Percentiles rank a stretch among this genome's conserved stretches.
phyloP scores from a whole-genome alignment of 2,797 vertebrate genomes.

The Cryptoprocta ferox region DNA sequence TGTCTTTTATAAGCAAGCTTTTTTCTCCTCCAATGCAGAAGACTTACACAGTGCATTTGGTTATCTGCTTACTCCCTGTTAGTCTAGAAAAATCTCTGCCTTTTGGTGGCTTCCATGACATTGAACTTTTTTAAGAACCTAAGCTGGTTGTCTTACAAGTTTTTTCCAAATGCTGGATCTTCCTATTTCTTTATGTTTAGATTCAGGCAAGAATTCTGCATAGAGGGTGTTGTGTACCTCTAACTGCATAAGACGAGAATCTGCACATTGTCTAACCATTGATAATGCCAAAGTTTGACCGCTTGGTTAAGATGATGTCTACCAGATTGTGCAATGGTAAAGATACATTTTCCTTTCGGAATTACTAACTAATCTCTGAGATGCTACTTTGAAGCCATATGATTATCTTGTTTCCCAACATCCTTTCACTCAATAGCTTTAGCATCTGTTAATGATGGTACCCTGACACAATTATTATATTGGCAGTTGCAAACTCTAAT shows the following conservation, averaged over 20 bases:
- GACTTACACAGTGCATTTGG: neutral
- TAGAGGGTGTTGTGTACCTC: neutral
- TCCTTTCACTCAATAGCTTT: neutral
- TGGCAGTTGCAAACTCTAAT: neutral
- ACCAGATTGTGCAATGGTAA: neutral
- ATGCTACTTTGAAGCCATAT: neutral
- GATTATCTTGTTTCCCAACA: neutral
- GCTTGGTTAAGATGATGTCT: neutral
- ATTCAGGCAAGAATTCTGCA: neutral
- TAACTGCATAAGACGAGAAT: neutral
- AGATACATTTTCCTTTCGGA: neutral
- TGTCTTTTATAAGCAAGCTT: neutral
- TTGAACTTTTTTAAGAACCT: neutral
- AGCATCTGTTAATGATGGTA: neutral
- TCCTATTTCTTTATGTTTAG: neutral
- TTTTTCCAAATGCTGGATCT: neutral
- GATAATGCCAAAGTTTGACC: neutral
- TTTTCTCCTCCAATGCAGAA: neutral
- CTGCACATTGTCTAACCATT: neutral
- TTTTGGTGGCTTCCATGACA: neutral
- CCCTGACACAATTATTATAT: neutral
- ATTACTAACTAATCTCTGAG: slow-evolving; percentile 16
- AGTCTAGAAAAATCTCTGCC: neutral
- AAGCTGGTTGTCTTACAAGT: neutral
- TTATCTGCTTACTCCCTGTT: neutral